These are phyloP conservation scores for Psilopogon haemacephalus DNA, from an alignment of 2,113 vertebrate genomes.

Conservation along the genomic window DNA sequence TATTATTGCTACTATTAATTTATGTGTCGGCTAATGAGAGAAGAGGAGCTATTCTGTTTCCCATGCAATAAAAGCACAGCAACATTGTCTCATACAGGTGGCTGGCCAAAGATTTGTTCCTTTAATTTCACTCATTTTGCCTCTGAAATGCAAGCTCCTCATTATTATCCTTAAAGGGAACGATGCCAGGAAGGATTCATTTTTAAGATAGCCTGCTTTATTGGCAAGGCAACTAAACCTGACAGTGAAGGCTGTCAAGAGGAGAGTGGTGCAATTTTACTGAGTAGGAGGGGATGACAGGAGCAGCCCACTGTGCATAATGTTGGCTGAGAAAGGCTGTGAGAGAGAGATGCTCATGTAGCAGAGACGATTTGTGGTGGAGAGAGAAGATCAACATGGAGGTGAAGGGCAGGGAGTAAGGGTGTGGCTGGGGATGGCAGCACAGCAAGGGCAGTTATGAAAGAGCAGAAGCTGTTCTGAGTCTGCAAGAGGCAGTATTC, in stretches of 20 bases:
- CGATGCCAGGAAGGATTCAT: constrained; percentile 30
- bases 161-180: constrained; percentile 48
- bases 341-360: background rate
- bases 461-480: background rate
- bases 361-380: background rate
- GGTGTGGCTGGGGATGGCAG: background rate
- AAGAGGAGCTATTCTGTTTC: background rate
- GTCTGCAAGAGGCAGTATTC: background rate
- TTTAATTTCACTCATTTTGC: constrained; percentile 28
- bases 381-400: background rate
- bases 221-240: constrained; percentile 39
- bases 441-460: background rate
- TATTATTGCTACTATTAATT: background rate
- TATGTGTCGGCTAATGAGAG: background rate
- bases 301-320: constrained; percentile 12
- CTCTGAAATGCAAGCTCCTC: constrained; percentile 34
- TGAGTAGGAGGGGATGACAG: constrained; percentile 26
- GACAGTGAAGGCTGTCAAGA: constrained; percentile 20
- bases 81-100: background rate
- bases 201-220: constrained; percentile 51
- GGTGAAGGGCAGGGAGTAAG: background rate
- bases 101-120: background rate
- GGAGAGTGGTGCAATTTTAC: constrained; percentile 15
- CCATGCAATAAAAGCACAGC: background rate
- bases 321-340: constrained; percentile 26